Percentiles rank a stretch among this genome's conserved stretches.
These are phyloP conservation scores for Chymomyza caudatula DNA, from an alignment of 2,888 invertebrate species.

Conservation along the genomic window DNA sequence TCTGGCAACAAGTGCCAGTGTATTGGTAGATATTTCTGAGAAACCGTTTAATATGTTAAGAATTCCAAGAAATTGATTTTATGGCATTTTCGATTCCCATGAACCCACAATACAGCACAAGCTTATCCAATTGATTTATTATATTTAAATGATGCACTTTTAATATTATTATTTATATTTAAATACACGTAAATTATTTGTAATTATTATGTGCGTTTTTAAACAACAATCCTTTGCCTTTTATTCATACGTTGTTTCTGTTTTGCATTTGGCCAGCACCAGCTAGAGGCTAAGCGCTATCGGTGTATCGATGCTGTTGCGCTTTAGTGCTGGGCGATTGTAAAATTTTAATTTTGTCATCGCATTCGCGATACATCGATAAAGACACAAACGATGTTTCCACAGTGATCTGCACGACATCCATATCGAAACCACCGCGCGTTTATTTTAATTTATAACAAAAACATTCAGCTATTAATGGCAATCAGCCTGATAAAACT, in stretches of 20 bases:
- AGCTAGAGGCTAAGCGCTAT: background rate
- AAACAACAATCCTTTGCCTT: background rate
- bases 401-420: too few species aligned
- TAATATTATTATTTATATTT: background rate
- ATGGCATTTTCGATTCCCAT: slow-evolving; percentile 53
- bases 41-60: slow-evolving; percentile 63
- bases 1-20: slow-evolving; percentile 42
- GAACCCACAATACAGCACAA: background rate
- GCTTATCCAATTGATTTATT: background rate
- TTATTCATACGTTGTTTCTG: background rate
- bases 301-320: slow-evolving; percentile 1
- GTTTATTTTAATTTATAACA: too few species aligned
- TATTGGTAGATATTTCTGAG: slow-evolving; percentile 64
- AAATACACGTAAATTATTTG: too few species aligned
- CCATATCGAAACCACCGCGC: too few species aligned
- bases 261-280: slow-evolving; percentile 4
- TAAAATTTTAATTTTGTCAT: too few species aligned
- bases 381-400: too few species aligned
- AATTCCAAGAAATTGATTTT: slow-evolving; percentile 60
- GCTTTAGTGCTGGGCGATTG: background rate
- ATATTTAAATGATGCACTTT: too few species aligned
- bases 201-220: background rate
- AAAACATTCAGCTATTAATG: too few species aligned
- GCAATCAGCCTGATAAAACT: too few species aligned
- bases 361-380: too few species aligned